Evolutionary conservation across 1,140 invertebrate species (phyloP), one percentile per base, ranked within the genome.

Genomic region (Macrosteles quadrilineatus): DNA sequence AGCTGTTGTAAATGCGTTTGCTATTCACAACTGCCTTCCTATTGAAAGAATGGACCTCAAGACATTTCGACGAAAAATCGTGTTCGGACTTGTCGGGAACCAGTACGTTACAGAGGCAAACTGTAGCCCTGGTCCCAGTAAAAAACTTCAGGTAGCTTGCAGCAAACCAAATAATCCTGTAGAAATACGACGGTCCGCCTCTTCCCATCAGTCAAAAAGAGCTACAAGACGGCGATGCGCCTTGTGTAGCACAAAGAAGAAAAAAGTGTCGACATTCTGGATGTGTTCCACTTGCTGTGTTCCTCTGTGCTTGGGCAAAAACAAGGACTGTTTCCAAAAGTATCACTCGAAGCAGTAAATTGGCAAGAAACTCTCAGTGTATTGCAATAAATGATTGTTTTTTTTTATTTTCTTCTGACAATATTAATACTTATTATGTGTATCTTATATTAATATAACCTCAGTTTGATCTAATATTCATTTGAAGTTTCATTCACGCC

Each of bases 1-100:
- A 30, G 64, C 74, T 36, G 57, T 78, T 29, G 72, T 74, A 11
- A 79, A 80, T 74, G 65, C 75, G 11, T 79, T 71, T 67, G 73
- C 78, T 66, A 31, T 77, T 29, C 76, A 77, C 69, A 67, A 67
- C 45, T 57, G 67, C 31, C n/a, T 57, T 29, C 50, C 55, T 32
- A 30, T 30, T 57, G 64, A 67, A 21, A 36, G 62, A 25, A 25
- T 17, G 9, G n/a, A 21, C 45, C 67, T 71, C n/a, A 57, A 64
- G 64, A 45, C 36, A 23, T 50, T 70, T 55, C 66, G 29, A 36
- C 40, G 27, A 36, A 47, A 59, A 55, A 21, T 72, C 59, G 27
- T 30, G 66, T 55, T 62, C 32, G 40, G 71, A n/a, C 17, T 19
- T 4, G n/a, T 6, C 3, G 6, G 17, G 6, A n/a, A 19, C n/a